These are phyloP conservation scores for Canis aureus DNA, from an alignment of 2,113 vertebrate genomes.

Conservation along the genomic window DNA sequence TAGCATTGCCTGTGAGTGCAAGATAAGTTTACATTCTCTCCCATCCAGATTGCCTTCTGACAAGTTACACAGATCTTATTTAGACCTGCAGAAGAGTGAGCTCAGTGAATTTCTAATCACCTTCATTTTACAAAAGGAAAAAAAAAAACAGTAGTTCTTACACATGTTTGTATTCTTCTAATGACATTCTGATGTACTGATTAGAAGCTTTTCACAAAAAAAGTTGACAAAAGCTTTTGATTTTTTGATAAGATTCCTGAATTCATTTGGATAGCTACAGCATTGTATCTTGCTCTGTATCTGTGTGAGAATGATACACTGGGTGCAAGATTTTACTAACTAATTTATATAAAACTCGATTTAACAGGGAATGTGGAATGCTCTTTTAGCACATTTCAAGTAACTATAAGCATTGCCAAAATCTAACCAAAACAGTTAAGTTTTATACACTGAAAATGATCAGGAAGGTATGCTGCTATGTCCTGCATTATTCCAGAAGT, in stretches of 20 bases:
- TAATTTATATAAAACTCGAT: slow-evolving; percentile 19
- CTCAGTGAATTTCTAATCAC: slow-evolving; percentile 52
- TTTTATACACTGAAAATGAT: background rate
- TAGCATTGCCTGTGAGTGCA: background rate
- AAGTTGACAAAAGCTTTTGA: slow-evolving; percentile 59
- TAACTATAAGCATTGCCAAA: background rate
- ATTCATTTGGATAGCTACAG: slow-evolving; percentile 71
- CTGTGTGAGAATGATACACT: slow-evolving; percentile 69
- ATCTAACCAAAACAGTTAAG: background rate
- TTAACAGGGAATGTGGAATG: background rate
- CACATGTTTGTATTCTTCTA: background rate
- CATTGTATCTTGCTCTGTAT: slow-evolving; percentile 66
- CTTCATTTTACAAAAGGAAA: slow-evolving; percentile 65
- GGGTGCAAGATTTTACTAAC: slow-evolving; percentile 71
- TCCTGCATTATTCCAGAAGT: background rate
- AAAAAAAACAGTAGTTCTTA: slow-evolving; percentile 63
- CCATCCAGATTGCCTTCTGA: background rate
- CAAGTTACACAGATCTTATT: background rate
- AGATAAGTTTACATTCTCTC: background rate
- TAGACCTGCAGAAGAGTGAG: background rate
- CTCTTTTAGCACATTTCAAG: background rate
- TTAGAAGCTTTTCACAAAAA: background rate
- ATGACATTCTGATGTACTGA: background rate
- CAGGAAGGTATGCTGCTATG: background rate
- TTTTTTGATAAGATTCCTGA: slow-evolving; percentile 77